Evolutionary conservation across 1,140 invertebrate species (phyloP), one percentile per base, ranked within the genome.

Genomic region (Drosophila miranda): DNA sequence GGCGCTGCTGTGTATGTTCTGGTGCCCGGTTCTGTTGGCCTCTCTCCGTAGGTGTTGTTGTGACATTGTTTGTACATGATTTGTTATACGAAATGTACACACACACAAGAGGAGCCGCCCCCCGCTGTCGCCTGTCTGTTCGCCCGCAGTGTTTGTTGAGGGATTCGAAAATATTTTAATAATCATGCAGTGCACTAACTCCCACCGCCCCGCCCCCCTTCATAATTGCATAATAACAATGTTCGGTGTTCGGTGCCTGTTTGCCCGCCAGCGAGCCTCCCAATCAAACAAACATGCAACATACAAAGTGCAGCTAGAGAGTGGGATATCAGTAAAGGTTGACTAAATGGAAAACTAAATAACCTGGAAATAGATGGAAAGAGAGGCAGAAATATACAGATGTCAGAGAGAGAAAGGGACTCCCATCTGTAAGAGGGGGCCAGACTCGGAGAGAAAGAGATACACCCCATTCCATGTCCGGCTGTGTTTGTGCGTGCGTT

Each of bases 161-260:
- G 14, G 67, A 38, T 45, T 75, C 26, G 50, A 59, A 87, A 78
- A 78, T 76, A 88, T 88, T 76, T 87, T 87, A 88, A 87, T 87
- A 87, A 87, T 88, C 67, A 88, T 63, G 50, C 75, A 71, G 62
- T 70, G 78, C 78, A 87, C 79, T 87, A 88, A 88, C 83, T 82
- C 59, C 60, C 51, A 59, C 44, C 48, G 66, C 52, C 52, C 53
- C 23, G 23, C 52, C 53, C 68, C 73, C 51, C n/a, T 28, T 69
- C 48, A 63, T 87, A 87, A 87, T 88, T 87, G 78, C 83, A 78
- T 78, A 82, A 82, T 87, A 76, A 87, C 78, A 82, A 76, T 78
- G 63, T 71, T 64, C 42, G 45, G 28, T 78, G 63, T 63, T 55
- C 38, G 44, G 34, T 58, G 43, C 48, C 52, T 41, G 57, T 59